Percentiles rank a stretch among this genome's conserved stretches.
phyloP scores from a whole-genome alignment of 2,888 invertebrate genomes.

The Embidobia sp. region DNA sequence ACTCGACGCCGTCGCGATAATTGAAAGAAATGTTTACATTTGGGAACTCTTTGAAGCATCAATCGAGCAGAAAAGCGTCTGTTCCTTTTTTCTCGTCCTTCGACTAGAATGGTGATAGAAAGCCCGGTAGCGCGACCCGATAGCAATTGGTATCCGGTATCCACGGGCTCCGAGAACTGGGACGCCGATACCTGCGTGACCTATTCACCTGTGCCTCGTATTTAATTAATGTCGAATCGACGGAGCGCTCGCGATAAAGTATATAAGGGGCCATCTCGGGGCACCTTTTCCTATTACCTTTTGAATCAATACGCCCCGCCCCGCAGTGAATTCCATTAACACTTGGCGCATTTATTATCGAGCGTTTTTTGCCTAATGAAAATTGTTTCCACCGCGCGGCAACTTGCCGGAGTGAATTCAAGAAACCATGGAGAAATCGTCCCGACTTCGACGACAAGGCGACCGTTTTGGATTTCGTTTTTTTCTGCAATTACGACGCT shows the following conservation, averaged over 20 bases:
- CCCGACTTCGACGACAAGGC: too few relatives aligned
- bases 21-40: slow-evolving; percentile 58
- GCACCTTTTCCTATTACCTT: slow-evolving; percentile 29
- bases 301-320: slow-evolving; percentile 22
- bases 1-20: slow-evolving; percentile 33
- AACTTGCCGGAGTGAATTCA: too few relatives aligned
- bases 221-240: slow-evolving; percentile 63
- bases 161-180: slow-evolving; percentile 57
- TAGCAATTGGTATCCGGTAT: slow-evolving; percentile 57
- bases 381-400: slow-evolving; percentile 41
- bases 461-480: too few relatives aligned
- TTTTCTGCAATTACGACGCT: too few relatives aligned
- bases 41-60: slow-evolving; percentile 58
- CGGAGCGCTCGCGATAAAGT: slow-evolving; percentile 57
- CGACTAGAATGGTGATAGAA: slow-evolving; percentile 62
- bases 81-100: slow-evolving; percentile 48
- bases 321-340: slow-evolving; percentile 48
- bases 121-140: slow-evolving; percentile 57
- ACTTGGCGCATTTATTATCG: slow-evolving; percentile 40
- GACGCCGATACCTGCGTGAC: slow-evolving; percentile 60
- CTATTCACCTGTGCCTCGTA: slow-evolving; percentile 15
- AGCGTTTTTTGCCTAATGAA: slow-evolving; percentile 19
- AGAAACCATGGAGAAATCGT: too few relatives aligned
- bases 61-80: slow-evolving; percentile 59
- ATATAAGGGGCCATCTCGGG: slow-evolving; percentile 55